Percentiles rank a stretch among this genome's conserved stretches.
Evolutionary conservation across 2,797 vertebrate species (phyloP).

Genomic region (Coregonus sp.): DNA sequence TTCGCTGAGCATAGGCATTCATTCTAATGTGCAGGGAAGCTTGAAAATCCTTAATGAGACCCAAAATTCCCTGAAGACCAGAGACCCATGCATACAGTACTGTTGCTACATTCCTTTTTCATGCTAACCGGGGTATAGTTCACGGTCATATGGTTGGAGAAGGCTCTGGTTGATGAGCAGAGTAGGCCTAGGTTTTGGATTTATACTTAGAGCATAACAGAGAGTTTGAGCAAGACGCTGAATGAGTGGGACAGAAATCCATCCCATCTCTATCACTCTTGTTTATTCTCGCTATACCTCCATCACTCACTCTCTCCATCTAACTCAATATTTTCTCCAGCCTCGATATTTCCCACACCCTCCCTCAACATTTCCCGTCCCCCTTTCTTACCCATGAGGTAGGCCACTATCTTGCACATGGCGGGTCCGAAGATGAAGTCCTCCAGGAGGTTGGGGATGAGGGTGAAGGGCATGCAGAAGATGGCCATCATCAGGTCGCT

Average conservation of each 20-base stretch:
- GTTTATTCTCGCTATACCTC: not conserved
- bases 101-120: not conserved
- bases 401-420: slow-evolving; percentile 86
- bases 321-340: not conserved
- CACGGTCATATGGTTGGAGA: not conserved
- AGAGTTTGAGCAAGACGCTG: not conserved
- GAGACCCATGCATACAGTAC: not conserved
- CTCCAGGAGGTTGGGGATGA: slow-evolving; percentile 87
- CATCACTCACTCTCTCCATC: not conserved
- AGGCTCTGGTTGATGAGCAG: not conserved
- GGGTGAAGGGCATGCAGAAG: slow-evolving; percentile 86
- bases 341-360: not conserved
- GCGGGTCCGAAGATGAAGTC: slow-evolving; percentile 88
- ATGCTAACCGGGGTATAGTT: not conserved
- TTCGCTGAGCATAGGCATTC: slow-evolving; percentile 15
- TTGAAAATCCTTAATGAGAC: slow-evolving; percentile 22
- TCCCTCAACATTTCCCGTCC: not conserved
- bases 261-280: not conserved
- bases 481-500: slow-evolving; percentile 84
- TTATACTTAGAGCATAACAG: not conserved
- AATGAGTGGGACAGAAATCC: not conserved
- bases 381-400: slow-evolving; percentile 86
- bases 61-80: not conserved
- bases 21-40: slow-evolving; percentile 29
- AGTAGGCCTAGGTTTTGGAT: not conserved